A percentile compares a stretch with the other conserved stretches of the same genome.
These are phyloP conservation scores for Selenia dentaria DNA, from an alignment of 2,888 invertebrate genomes.

Conservation along the genomic window DNA sequence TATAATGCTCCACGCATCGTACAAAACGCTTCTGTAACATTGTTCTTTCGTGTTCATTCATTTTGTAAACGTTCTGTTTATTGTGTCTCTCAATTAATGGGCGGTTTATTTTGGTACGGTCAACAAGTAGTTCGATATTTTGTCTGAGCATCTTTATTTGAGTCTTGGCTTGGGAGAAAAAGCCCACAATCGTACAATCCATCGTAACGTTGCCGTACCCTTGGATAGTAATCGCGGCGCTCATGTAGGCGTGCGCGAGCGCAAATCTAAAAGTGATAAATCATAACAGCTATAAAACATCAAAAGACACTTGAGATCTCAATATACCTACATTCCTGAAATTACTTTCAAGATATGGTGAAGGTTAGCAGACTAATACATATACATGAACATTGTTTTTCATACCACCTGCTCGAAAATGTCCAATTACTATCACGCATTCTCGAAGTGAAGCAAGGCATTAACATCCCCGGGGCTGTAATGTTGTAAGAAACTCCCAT, in stretches of 20 bases:
- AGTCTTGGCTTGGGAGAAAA: constrained; percentile 61
- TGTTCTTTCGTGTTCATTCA: constrained; percentile 33
- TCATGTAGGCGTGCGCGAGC: constrained; percentile 53
- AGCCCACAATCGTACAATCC: constrained; percentile 68
- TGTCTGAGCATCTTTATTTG: constrained; percentile 64
- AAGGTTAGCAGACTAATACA: no score
- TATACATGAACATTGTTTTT: no score
- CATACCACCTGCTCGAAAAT: no score
- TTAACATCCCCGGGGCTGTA: no score
- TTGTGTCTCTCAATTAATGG: constrained; percentile 20
- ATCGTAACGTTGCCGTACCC: constrained; percentile 65
- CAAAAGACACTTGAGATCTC: constrained; percentile 8
- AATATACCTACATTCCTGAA: not conserved
- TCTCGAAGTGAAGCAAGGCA: no score
- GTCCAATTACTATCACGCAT: no score
- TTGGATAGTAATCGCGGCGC: constrained; percentile 54
- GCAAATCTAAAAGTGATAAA: constrained; percentile 55
- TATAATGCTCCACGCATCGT: constrained; percentile 57
- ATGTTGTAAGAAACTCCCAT: no score
- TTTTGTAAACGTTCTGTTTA: constrained; percentile 33
- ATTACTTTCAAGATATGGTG: constrained; percentile 5
- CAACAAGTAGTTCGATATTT: constrained; percentile 56
- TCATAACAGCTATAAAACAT: constrained; percentile 10
- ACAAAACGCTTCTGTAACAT: constrained; percentile 51
- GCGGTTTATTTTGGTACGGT: constrained; percentile 31